Base-by-base conservation (phyloP, 2,113 vertebrate species). In the Tragulus kanchil region DNA sequence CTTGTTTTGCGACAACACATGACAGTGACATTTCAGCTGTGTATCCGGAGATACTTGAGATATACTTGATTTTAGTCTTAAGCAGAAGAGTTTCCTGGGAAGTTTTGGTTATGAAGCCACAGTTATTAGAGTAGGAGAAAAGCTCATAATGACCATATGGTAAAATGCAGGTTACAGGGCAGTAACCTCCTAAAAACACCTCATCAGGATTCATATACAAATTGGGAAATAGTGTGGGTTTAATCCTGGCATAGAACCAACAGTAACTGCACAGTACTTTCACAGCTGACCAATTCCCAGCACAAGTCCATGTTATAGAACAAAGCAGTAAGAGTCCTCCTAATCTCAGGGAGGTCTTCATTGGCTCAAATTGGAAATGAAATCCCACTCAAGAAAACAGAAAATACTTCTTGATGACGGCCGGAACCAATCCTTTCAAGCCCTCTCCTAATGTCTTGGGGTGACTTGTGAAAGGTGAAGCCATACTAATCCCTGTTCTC, bases 201-300 rank as follows among this genome's bases (percentile, higher is more conserved):
- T 95, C 94, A 21, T 87, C 15, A 1, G 75, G 3, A 4, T 64
- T 19, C 77, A 79, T 58, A 62, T 85, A 36, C 19, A 79, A 25
- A 36, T 92, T 64, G 85, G 17, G n/a, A 71, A 96, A 96, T 58
- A 96, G 0, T 0, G 78, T 94, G 13, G 93, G 61, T 67, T 61
- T 89, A 25, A 79, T 52, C 85, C 48, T 94, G 56, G 64, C 85
- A 26, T 69, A 85, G 85, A 96, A 79, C 78, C 78, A 89, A 16
- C 14, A 45, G 17, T 19, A 1, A 78, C 26, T 64, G 48, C 93
- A 95, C 6, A 3, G 6, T 21, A 85, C 77, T 48, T 12, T 26
- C 54, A 89, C 2, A 28, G 59, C 93, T 94, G 45, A 8, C 90
- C 61, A 87, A 45, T 93, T 28, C 21, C 42, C 75, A 73, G 61